Evolutionary conservation across 2,113 vertebrate genomes (phyloP), one percentile per base, ranked within the genome.

Genomic region (Sus scrofa): DNA sequence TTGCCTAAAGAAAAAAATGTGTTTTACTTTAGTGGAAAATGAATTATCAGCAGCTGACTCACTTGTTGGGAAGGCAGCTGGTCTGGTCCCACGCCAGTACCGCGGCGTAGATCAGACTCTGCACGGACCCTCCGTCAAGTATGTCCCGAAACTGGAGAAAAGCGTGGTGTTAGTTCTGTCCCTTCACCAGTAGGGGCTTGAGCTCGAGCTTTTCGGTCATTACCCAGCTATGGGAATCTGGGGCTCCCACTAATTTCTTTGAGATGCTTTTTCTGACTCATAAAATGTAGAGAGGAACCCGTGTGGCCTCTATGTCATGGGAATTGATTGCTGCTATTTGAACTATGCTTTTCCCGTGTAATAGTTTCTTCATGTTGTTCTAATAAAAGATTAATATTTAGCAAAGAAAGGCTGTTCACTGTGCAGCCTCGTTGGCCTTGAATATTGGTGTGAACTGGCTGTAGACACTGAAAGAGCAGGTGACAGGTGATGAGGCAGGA

Each of bases 141-240:
- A 2, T 3, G 2, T 34, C 30, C 52, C 58, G 26, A 37, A 18
- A 18, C 70, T 5, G 37, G 12, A 14, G 68, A 62, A 32, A 32
- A 18, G 2, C 15, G 4, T 15, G 6, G 0, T 3, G 22, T 1
- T 6, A 9, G 26, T 16, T 77, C 22, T 6, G 0, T 34, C 11
- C 19, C 27, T 20, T 67, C 19, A 3, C n/a, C 19, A 39, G 6
- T 26, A 37, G 7, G 18, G 24, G 37, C 16, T 12, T 30, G 20
- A 22, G 2, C 8, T 1, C 6, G 26, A 12, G 68, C 10, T 77
- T 11, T 70, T 22, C 2, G 4, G 58, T 68, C 20, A 19, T 26
- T 14, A 58, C 56, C 6, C 44, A 19, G 0, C 78, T 50, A 24
- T 2, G 3, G 27, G 11, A 52, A 34, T 19, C 7, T 12, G 13